Evolutionary conservation across 2,888 invertebrate species (phyloP).

Genomic region (Nomada hirtipes): DNA sequence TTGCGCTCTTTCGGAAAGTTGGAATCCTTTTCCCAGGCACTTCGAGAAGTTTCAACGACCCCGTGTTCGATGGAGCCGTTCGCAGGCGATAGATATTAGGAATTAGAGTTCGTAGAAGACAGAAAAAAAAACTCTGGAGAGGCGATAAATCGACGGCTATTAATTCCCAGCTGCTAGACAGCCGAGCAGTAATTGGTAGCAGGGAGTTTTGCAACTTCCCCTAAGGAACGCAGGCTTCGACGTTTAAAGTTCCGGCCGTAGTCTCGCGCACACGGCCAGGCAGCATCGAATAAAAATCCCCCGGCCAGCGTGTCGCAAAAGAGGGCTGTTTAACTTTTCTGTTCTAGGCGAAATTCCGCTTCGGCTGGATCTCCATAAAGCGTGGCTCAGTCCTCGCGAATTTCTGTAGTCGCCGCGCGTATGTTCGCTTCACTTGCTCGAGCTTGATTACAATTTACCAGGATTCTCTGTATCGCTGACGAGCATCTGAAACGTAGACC

Average conservation of each 20-base stretch:
- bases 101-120: neutral
- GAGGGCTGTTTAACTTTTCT: constrained; percentile 18
- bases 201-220: neutral
- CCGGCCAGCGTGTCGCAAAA: neutral
- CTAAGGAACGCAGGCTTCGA: neutral
- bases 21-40: neutral
- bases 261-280: neutral
- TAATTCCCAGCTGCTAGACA: neutral
- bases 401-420: neutral
- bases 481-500: neutral
- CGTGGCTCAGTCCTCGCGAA: neutral
- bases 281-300: constrained; percentile 33
- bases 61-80: neutral
- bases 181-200: neutral
- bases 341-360: neutral
- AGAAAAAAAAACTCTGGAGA: neutral
- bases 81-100: constrained; percentile 1
- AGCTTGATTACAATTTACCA: constrained; percentile 1
- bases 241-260: constrained; percentile 15
- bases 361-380: constrained; percentile 20
- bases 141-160: constrained; percentile 14
- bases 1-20: neutral
- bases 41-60: constrained; percentile 9
- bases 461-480: neutral
- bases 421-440: neutral